Conservation (phyloP, 37 sponge, comb jelly and placozoan genomes). For the Axinella damicornis region DNA sequence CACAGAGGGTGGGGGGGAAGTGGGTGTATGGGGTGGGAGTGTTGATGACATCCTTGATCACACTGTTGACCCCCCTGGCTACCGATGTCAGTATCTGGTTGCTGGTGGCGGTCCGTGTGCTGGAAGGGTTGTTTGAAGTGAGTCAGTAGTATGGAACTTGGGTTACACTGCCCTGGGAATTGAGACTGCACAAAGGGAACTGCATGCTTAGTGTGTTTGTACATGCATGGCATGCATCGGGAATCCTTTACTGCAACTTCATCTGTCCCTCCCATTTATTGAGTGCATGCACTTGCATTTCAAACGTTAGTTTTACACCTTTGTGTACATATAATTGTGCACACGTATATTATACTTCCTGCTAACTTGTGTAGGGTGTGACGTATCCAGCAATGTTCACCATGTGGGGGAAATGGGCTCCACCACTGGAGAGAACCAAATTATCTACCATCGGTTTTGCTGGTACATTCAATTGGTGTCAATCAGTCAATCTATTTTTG, state of each 20-base stretch:
- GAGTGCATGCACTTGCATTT: no score
- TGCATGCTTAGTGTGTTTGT: no score
- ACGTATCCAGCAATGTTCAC: conserved; percentile 95
- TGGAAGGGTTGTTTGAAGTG: conserved; percentile 96
- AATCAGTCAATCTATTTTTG: no score
- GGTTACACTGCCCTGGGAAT: no score
- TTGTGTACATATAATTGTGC: no score
- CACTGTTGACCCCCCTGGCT: conserved; percentile 89
- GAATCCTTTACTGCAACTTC: no score
- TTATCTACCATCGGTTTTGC: conserved; percentile 75
- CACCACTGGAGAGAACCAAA: conserved; percentile 82
- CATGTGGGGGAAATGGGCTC: conserved; percentile 94
- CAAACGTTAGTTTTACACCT: no score
- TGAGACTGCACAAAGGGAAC: no score
- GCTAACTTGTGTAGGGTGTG: conserved; percentile 76
- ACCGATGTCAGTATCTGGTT: conserved; percentile 58
- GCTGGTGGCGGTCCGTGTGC: conserved; percentile 82
- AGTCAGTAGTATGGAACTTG: neutral
- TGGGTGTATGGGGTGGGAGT: conserved; percentile 87
- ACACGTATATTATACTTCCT: no score
- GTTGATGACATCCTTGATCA: conserved; percentile 81
- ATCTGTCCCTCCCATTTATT: no score
- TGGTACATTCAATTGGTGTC: conserved; percentile 41
- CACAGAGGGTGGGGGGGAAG: conserved; percentile 78
- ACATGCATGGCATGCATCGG: no score